Evolutionary conservation across 2,797 vertebrate genomes (phyloP), one percentile per base, ranked within the genome.

Genomic region (Galagoides demidoff): DNA sequence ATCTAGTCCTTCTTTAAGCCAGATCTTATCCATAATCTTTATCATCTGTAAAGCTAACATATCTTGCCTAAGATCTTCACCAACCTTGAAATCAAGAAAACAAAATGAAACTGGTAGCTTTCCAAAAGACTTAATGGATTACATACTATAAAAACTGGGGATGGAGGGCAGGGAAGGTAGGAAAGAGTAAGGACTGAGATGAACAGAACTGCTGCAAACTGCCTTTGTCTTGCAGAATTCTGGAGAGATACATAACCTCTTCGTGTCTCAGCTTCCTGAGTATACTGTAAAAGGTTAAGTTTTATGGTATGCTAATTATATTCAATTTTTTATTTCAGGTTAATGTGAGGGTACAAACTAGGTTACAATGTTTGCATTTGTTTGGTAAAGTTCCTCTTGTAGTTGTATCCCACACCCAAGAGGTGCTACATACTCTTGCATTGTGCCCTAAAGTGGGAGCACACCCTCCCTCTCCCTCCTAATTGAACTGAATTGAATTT

Each of bases 11-110:
- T 99, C 99, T 98, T 99, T 99, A 96, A 99, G 98, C 99, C 99
- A 99, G 97, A 99, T 99, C 92, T 99, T 99, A 98, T 99, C 99
- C 99, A 99, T 99, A 90, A 99, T 99, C 92, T 99, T 99, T 98
- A 99, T 99, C 99, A 99, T 99, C 98, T 99, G 99, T 64, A 99
- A 99, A 70, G 99, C 99, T 97, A 99, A 96, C 99, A 99, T 99
- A 98, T 99, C 99, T 98, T 99, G 99, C 63, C 99, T 99, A 97
- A 99, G 98, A 98, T 99, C 99, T 97, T 99, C 99, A 92, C 99
- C 99, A 83, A 99, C 99, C 99, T 99, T 96, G 84, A 93, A 97
- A 96, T 70, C 37, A 95, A 98, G 95, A 59, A 96, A 97, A 84
- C 12, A 92, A 96, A 71, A 93, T 63, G 66, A 89, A 96, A 94